Base-by-base conservation (phyloP, 2,888 invertebrate genomes). In the Diadegma fenestrale region DNA sequence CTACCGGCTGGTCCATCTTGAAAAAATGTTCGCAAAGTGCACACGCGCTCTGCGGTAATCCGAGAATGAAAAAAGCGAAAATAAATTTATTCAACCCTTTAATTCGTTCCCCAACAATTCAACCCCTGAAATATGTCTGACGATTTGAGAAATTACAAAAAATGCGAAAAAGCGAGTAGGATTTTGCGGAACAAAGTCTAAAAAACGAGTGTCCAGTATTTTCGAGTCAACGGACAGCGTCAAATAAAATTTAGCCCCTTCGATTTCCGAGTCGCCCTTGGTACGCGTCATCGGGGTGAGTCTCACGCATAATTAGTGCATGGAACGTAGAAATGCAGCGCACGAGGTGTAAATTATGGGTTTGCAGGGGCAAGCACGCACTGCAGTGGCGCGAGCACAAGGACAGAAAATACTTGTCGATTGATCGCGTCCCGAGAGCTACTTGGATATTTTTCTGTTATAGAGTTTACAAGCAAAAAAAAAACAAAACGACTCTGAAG, bases 271-370 rank as follows among this genome's bases (percentile, higher is more conserved):
- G 58, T 43, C 10, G 58, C 58, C 14, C 14, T 26, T 22, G 26
- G 43, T 41, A 33, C 73, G 30, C 73, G 58, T 75, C 61, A 71
- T 76, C 76, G 84, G 73, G 41, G 75, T 66, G 41, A 73, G 58
- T 17, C 19, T 19, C n/a, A 7, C n/a, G 43, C 43, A 12, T 69
- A 30, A 30, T 43, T 17, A 71, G 71, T 43, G 33, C 69, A 85
- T 66, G 61, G 79, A 82, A 54, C 69, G 81, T 14, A 79, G 82
- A 85, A 82, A 37, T 37, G 37, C 37, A 37, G 37, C 37, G 37
- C 37, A 37, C 58, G 76, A 76, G 80, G 66, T 73, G 61, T 72
- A 85, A 85, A 85, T 82, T 76, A 85, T 64, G 75, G 76, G 54
- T 84, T 79, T 41, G 51, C n/a, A 61, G 82, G 75, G 63, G 51